phyloP scores from a whole-genome alignment of 2,797 vertebrate genomes.

The Lithobates pipiens region DNA sequence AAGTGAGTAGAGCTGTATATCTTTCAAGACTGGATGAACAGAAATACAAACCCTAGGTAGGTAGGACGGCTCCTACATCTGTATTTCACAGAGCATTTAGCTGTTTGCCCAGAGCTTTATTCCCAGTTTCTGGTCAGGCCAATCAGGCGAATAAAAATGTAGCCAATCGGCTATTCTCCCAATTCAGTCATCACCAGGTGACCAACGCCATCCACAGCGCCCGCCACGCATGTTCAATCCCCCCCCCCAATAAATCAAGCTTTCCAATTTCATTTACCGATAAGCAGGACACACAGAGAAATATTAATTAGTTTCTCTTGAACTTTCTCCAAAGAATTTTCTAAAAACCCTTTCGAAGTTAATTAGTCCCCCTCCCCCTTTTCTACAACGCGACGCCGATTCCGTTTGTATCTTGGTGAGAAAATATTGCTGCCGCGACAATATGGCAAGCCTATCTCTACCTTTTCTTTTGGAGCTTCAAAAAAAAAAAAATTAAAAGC shows the following conservation, averaged over 20 bases:
- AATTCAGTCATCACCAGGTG: too few relatives aligned
- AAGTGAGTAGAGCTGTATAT: too few relatives aligned
- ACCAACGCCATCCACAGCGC: neutral
- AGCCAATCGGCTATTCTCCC: too few relatives aligned
- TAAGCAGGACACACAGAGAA: constrained; percentile 29
- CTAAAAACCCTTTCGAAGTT: constrained; percentile 28
- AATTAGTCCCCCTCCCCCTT: constrained; percentile 37
- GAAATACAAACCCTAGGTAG: too few relatives aligned
- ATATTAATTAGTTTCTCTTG: constrained; percentile 47
- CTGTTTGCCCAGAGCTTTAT: too few relatives aligned
- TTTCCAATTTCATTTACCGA: constrained; percentile 42
- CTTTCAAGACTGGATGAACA: too few relatives aligned
- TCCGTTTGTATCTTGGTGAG: neutral
- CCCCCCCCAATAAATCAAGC: neutral
- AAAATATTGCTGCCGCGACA: constrained; percentile 25
- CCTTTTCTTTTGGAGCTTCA: constrained; percentile 23
- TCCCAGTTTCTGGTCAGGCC: too few relatives aligned
- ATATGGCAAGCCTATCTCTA: neutral
- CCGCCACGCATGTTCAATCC: neutral
- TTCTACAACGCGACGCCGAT: neutral
- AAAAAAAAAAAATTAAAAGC: constrained; percentile 1
- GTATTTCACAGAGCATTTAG: too few relatives aligned
- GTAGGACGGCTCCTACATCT: too few relatives aligned
- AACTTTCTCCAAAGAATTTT: constrained; percentile 32
- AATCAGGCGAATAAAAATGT: too few relatives aligned